Percentiles rank a stretch among this genome's conserved stretches.
Evolutionary conservation across 2,888 invertebrate species (phyloP).

Genomic region (Ophion obscuratus): DNA sequence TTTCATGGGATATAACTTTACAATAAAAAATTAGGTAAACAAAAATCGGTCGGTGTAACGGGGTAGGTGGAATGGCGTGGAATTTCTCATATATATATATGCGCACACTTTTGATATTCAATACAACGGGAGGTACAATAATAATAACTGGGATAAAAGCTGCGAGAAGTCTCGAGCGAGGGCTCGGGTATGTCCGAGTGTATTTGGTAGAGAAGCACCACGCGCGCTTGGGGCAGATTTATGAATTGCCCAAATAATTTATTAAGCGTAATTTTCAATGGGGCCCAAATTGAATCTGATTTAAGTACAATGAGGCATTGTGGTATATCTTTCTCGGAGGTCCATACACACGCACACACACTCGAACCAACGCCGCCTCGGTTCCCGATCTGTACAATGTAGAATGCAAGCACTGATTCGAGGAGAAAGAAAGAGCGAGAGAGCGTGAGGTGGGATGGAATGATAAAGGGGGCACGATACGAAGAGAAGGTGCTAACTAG

Average conservation of each 20-base stretch:
- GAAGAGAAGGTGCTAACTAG: slow-evolving; percentile 82
- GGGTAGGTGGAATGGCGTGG: too few species aligned
- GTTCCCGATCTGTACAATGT: slow-evolving; percentile 55
- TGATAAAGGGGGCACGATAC: slow-evolving; percentile 31
- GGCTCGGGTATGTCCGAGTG: slow-evolving; percentile 45
- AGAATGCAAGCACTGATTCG: slow-evolving; percentile 81
- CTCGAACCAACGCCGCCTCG: not conserved
- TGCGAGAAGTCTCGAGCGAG: slow-evolving; percentile 31
- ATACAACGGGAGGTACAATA: slow-evolving; percentile 35
- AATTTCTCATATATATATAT: not conserved
- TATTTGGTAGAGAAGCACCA: slow-evolving; percentile 21
- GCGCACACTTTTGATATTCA: slow-evolving; percentile 14
- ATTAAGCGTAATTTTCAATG: slow-evolving; percentile 84
- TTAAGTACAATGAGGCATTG: slow-evolving; percentile 83
- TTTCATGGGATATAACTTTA: too few species aligned
- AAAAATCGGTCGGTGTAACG: too few species aligned
- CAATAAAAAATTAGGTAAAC: too few species aligned
- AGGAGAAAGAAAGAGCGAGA: slow-evolving; percentile 70
- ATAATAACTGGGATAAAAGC: slow-evolving; percentile 37
- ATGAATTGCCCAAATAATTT: slow-evolving; percentile 84
- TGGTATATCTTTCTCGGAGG: slow-evolving; percentile 69
- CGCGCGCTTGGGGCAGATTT: slow-evolving; percentile 77
- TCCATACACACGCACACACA: slow-evolving; percentile 16
- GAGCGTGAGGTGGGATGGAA: slow-evolving; percentile 18
- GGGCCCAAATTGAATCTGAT: slow-evolving; percentile 84